phyloP scores from a whole-genome alignment of 2,888 invertebrate genomes.

The Clivina fossor region DNA sequence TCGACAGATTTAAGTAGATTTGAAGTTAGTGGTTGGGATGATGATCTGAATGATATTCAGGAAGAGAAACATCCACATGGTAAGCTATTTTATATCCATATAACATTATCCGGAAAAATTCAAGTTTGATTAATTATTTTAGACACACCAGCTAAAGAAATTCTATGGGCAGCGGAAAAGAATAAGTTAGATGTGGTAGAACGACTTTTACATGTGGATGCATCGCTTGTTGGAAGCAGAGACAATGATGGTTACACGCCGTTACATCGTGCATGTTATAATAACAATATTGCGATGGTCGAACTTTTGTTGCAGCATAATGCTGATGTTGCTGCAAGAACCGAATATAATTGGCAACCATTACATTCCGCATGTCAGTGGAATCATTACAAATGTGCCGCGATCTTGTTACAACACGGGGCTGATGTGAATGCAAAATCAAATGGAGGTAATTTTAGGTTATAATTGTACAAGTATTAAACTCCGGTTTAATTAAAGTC shows the following conservation, averaged over 20 bases:
- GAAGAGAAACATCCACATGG: slow-evolving; percentile 72
- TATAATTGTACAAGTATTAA: too few species aligned
- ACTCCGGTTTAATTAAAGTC: too few species aligned
- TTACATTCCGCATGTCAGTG: slow-evolving; percentile 94
- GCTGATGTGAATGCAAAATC: slow-evolving; percentile 81
- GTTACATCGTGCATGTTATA: slow-evolving; percentile 91
- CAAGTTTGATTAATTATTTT: slow-evolving; percentile 38
- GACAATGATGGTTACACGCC: slow-evolving; percentile 95
- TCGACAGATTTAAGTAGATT: slow-evolving; percentile 49
- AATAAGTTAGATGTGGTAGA: slow-evolving; percentile 66
- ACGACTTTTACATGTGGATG: slow-evolving; percentile 60
- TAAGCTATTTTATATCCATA: slow-evolving; percentile 52
- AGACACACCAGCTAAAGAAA: slow-evolving; percentile 68
- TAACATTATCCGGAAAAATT: too few species aligned
- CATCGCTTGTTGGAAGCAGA: slow-evolving; percentile 63
- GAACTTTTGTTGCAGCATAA: slow-evolving; percentile 74
- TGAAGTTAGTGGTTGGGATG: slow-evolving; percentile 81
- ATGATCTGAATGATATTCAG: slow-evolving; percentile 68
- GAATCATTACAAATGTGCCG: slow-evolving; percentile 81
- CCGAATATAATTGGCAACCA: slow-evolving; percentile 90
- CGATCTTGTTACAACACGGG: slow-evolving; percentile 74
- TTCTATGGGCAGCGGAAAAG: slow-evolving; percentile 78
- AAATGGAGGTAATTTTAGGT: slow-evolving; percentile 82
- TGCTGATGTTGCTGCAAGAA: slow-evolving; percentile 75
- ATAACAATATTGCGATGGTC: slow-evolving; percentile 77